A percentile compares a stretch with the other conserved stretches of the same genome.
Evolutionary conservation across 2,797 vertebrate genomes (phyloP).

Genomic region (Zonotrichia albicollis): DNA sequence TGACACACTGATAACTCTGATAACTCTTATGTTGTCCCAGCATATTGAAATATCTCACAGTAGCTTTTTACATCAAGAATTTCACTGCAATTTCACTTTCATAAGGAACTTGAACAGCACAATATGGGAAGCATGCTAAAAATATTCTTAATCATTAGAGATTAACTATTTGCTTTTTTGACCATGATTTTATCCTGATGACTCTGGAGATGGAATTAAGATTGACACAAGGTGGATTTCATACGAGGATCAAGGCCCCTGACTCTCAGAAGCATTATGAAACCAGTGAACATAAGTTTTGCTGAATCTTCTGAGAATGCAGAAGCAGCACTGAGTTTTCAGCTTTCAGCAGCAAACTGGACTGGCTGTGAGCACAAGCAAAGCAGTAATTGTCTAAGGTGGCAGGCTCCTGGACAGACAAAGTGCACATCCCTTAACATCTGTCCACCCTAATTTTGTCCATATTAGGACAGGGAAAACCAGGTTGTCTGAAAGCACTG

Average conservation of each 20-base stretch:
- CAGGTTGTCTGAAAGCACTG: slow-evolving; percentile 37
- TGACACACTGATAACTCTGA: background rate
- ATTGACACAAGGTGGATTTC: background rate
- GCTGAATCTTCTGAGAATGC: background rate
- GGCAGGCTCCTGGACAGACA: background rate
- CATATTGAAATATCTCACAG: background rate
- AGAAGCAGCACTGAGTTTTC: background rate
- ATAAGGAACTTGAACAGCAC: background rate
- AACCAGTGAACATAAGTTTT: background rate
- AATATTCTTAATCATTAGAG: background rate
- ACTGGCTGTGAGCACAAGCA: background rate
- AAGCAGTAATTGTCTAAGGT: background rate
- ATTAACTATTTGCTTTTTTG: background rate
- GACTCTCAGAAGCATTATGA: background rate
- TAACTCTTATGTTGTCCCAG: background rate
- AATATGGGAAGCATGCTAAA: background rate
- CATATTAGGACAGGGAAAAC: slow-evolving; percentile 37
- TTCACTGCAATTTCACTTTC: background rate
- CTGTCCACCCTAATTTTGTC: background rate
- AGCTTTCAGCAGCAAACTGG: background rate
- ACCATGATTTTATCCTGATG: background rate
- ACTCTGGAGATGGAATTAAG: background rate
- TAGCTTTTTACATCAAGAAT: background rate
- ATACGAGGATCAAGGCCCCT: background rate
- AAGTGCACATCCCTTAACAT: background rate